Conservation (phyloP, 1,140 invertebrate species). For the Pachypeltis micranthus region DNA sequence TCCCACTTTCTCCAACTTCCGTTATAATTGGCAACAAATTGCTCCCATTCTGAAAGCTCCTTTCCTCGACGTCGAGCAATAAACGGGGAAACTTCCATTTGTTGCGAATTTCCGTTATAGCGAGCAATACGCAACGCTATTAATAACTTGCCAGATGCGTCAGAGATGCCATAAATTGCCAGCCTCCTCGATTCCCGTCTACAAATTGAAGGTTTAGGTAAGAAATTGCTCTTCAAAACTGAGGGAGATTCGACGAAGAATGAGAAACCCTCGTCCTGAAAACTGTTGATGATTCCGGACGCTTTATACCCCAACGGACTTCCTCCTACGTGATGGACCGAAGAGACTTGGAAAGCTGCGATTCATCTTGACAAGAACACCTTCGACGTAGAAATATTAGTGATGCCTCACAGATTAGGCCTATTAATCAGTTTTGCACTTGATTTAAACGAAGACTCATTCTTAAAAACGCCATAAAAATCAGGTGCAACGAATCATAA, state of each 20-base stretch:
- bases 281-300: too few species aligned
- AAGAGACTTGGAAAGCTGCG: too few species aligned
- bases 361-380: too few species aligned
- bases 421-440: too few species aligned
- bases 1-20: background rate
- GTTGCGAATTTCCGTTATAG: background rate
- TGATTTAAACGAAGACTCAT: too few species aligned
- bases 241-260: background rate
- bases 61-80: background rate
- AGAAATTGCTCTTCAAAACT: background rate
- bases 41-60: background rate
- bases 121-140: background rate
- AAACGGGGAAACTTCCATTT: slow-evolving; percentile 4
- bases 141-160: slow-evolving; percentile 6
- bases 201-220: slow-evolving; percentile 4
- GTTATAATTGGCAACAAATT: slow-evolving; percentile 3
- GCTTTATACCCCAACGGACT: too few species aligned
- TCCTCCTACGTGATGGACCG: too few species aligned
- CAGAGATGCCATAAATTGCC: background rate
- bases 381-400: too few species aligned
- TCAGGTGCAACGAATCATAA: too few species aligned
- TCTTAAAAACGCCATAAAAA: too few species aligned
- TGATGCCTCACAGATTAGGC: too few species aligned
- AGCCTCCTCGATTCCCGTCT: background rate
- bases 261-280: too few species aligned